These are phyloP conservation scores for Xenops minutus DNA, from an alignment of 2,797 vertebrate species.

Conservation along the genomic window DNA sequence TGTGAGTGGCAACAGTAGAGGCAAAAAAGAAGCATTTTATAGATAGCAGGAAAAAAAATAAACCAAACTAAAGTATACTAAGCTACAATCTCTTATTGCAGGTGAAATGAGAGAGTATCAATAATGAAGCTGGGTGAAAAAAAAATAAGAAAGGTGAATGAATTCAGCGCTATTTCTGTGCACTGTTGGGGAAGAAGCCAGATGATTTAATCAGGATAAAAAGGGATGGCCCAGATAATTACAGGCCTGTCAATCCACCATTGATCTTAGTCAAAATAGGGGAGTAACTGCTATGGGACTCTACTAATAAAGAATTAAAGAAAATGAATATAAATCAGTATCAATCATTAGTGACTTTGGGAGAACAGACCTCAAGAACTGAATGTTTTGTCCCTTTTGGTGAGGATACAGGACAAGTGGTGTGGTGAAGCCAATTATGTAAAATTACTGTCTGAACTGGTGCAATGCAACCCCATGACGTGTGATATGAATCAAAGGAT, in stretches of 20 bases:
- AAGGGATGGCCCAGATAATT: background rate
- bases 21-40: background rate
- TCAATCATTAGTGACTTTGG: background rate
- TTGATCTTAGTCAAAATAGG: background rate
- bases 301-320: background rate
- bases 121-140: rapidly evolving
- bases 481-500: background rate
- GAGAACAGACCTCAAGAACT: background rate
- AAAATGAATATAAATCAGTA: background rate
- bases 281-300: background rate
- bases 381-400: background rate
- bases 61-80: background rate
- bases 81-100: background rate
- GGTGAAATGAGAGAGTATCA: background rate
- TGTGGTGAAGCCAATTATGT: background rate
- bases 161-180: background rate
- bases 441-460: background rate
- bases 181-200: background rate
- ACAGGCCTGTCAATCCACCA: background rate
- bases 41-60: background rate
- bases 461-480: background rate
- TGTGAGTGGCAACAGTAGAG: background rate
- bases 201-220: background rate
- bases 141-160: background rate
- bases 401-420: background rate